phyloP scores from a whole-genome alignment of 2,888 invertebrate genomes.

The Helleia helle region DNA sequence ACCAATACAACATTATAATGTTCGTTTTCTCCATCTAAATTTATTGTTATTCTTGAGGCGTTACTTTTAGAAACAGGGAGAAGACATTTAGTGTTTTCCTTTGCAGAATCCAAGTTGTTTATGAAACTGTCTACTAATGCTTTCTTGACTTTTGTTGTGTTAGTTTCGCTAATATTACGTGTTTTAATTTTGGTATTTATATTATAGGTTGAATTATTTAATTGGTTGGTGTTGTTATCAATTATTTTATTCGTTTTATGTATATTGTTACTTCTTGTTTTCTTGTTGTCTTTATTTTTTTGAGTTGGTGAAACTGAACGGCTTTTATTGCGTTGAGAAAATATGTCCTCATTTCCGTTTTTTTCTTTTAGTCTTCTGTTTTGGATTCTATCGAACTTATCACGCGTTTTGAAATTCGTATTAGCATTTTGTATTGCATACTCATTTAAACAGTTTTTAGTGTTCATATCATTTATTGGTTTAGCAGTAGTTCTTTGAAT shows the following conservation, averaged over 20 bases:
- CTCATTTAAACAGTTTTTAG: no score
- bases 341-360: not conserved
- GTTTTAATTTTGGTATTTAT: no score
- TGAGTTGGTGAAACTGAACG: not conserved
- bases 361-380: not conserved
- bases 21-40: conserved; percentile 45
- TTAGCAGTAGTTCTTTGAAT: no score
- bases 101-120: conserved; percentile 28
- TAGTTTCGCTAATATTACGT: conserved; percentile 23
- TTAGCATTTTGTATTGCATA: no score
- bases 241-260: conserved; percentile 5
- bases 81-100: conserved; percentile 20
- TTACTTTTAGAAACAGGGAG: conserved; percentile 22
- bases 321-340: not conserved
- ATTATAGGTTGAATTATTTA: no score
- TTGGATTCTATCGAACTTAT: no score
- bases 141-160: conserved; percentile 37
- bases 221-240: no score
- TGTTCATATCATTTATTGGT: no score
- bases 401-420: no score
- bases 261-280: not conserved
- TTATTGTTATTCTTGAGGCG: conserved; percentile 40
- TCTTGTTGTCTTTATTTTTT: not conserved
- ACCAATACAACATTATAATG: conserved; percentile 40
- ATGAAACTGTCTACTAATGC: conserved; percentile 40